Evolutionary conservation across 37 sponge, comb jelly and placozoan genomes (phyloP), one percentile per base, ranked within the genome.

Genomic region (Oopsacas minuta): DNA sequence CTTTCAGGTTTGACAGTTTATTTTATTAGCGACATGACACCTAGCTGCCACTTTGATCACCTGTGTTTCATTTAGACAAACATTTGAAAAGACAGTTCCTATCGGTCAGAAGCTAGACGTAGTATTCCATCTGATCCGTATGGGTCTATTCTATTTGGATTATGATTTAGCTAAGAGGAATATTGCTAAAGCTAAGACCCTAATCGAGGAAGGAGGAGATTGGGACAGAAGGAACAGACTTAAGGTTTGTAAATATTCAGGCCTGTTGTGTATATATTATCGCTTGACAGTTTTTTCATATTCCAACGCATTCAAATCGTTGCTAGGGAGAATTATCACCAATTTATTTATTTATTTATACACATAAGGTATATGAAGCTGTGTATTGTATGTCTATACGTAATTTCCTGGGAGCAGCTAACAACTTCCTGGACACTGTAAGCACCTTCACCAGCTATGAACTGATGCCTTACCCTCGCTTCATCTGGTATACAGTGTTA

Each of bases 141-240:
- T 98, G 32, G 99, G 99, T 0, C 85, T 98, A 36, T 98, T 98
- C 87, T 98, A 86, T 86, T 88, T 82, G 85, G 99, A 98, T 86
- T 89, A 98, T 52, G 92, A 93, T 82, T 85, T 98, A 37, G 88
- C 95, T 82, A 92, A 87, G 10, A 39, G 89, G 1, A 95, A 98
- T 86, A 53, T 98, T 0, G 90, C 91, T 35, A 98, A 93, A 53
- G 99, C 99, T 0, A 93, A 93, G 53, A 86, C 83, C 85, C 84
- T 98, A 81, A 87, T 98, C 38, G 99, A 98, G 52, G 94, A 95
- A 81, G 99, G 99, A 15, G 99, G 99, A 35, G 99, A 98, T 82
- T 98, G 99, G 99, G 99, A 98, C 52, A 83, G 99, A 20, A 89
- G 94, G 84, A 98, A 98, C 84, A 42, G 96, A 15, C 88, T 98